These are phyloP conservation scores for Melopsittacus undulatus DNA, from an alignment of 2,797 vertebrate species.

Conservation along the genomic window DNA sequence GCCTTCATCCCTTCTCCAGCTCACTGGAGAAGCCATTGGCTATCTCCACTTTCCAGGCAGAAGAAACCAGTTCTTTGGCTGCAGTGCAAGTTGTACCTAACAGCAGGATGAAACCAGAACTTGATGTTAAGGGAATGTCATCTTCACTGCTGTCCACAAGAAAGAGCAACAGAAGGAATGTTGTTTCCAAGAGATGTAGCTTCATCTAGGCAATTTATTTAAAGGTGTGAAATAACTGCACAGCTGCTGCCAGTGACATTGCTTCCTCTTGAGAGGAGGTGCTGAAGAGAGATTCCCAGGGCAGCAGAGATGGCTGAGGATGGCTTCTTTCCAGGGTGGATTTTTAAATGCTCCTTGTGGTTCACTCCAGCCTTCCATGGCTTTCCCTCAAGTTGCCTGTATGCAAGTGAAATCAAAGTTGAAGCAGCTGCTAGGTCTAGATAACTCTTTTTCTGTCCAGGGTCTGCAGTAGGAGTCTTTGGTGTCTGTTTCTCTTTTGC, in stretches of 20 bases:
- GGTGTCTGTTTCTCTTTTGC: not conserved
- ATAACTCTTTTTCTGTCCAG: not conserved
- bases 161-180: not conserved
- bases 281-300: not conserved
- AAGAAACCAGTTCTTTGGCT: not conserved
- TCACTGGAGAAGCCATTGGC: not conserved
- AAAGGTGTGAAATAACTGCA: not conserved
- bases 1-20: not conserved
- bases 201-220: not conserved
- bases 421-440: not conserved
- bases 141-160: not conserved
- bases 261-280: not conserved
- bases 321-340: not conserved
- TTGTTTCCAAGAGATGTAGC: not conserved
- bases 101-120: not conserved
- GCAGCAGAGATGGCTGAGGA: not conserved
- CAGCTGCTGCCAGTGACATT: not conserved
- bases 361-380: not conserved
- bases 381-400: not conserved
- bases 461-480: not conserved
- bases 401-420: not conserved
- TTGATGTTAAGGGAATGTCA: not conserved
- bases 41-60: not conserved
- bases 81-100: not conserved
- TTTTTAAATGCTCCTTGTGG: not conserved